Percentiles rank a stretch among this genome's conserved stretches.
phyloP scores from a whole-genome alignment of 2,113 vertebrate genomes.

The Nematolebias whitei region DNA sequence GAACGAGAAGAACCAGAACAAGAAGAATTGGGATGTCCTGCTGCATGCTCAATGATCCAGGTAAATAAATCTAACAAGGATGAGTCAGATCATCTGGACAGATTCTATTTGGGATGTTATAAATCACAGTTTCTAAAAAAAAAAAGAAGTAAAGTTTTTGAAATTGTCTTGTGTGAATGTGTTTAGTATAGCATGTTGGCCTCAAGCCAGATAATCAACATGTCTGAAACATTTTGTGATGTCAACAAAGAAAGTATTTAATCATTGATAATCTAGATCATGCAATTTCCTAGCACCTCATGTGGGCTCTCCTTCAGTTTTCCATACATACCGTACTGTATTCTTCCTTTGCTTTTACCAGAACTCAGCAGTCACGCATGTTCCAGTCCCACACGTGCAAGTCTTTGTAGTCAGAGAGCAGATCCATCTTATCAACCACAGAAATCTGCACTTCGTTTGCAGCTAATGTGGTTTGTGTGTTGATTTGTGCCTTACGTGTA shows the following conservation, averaged over 20 bases:
- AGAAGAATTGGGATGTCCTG: no score
- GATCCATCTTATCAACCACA: slow-evolving; percentile 50
- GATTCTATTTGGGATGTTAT: no score
- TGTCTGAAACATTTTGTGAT: background rate
- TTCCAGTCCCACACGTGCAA: slow-evolving; percentile 30
- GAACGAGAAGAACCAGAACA: no score
- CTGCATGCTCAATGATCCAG: no score
- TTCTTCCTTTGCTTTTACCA: slow-evolving; percentile 4
- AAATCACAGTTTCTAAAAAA: no score
- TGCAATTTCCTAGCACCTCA: background rate
- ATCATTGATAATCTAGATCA: background rate
- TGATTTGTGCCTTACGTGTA: slow-evolving; percentile 39
- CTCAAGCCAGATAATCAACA: background rate
- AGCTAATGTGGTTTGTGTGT: slow-evolving; percentile 26
- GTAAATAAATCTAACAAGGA: no score
- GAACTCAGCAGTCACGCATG: background rate
- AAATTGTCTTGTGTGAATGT: no score
- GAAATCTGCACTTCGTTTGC: slow-evolving; percentile 52
- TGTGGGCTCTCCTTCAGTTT: background rate
- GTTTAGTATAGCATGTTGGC: background rate
- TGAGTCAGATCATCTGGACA: no score
- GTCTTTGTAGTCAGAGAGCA: slow-evolving; percentile 19
- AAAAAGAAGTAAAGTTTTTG: no score
- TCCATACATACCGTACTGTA: background rate
- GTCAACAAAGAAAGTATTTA: background rate